Evolutionary conservation across 2,113 vertebrate species (phyloP).

Genomic region (Grallaria varia): DNA sequence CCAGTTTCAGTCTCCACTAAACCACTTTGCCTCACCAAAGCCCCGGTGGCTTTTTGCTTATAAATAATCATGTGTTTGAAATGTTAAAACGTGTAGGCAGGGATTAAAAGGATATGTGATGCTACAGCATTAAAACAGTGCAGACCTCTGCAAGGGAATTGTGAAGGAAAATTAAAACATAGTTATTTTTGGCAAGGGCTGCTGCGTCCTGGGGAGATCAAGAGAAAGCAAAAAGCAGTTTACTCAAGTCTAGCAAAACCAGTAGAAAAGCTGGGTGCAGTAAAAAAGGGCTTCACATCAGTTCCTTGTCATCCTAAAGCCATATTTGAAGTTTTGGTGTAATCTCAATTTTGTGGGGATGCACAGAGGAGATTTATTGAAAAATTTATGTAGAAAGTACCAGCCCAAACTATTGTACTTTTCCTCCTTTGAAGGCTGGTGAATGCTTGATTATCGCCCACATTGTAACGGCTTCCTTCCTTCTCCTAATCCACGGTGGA

Average conservation of each 20-base stretch:
- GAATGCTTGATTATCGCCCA: background rate
- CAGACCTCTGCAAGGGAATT: constrained; percentile 39
- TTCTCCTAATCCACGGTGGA: fast-evolving
- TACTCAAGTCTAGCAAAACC: background rate
- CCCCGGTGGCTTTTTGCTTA: constrained; percentile 19
- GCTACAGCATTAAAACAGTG: constrained; percentile 24
- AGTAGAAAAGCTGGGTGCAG: background rate
- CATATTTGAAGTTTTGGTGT: background rate
- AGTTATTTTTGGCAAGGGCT: constrained; percentile 39
- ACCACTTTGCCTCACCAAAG: constrained; percentile 1
- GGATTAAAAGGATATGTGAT: constrained; percentile 31
- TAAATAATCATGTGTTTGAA: constrained; percentile 54
- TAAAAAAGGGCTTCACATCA: background rate
- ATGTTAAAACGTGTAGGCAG: constrained; percentile 48
- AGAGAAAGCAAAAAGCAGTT: constrained; percentile 18
- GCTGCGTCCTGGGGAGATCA: background rate
- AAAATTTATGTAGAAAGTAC: background rate
- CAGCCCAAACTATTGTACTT: background rate
- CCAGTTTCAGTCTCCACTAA: constrained; percentile 13
- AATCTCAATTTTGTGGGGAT: background rate
- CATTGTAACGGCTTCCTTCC: background rate
- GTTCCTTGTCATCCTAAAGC: background rate
- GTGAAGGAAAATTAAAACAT: constrained; percentile 21
- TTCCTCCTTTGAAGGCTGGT: background rate
- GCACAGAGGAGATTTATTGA: background rate